Base-by-base conservation (phyloP, 2,888 invertebrate species). In the Drosophila nr. perissopoda region DNA sequence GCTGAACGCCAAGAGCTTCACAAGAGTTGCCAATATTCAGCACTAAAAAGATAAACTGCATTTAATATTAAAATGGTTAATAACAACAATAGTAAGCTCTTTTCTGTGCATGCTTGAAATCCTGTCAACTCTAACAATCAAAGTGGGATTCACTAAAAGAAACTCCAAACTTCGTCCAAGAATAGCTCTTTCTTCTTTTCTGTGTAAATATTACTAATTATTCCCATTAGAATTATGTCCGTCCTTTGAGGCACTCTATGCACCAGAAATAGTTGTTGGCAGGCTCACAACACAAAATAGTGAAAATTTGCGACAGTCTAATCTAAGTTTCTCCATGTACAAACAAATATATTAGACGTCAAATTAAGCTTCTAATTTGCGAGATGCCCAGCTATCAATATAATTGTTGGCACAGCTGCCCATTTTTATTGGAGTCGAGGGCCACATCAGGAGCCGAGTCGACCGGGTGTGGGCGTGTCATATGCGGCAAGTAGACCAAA, bases 361-460 rank as follows among this genome's bases (percentile, higher is more conserved):
- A 57, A 40, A 40, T 40, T 31, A 57, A 57, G 57, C 57, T 57
- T 57, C 29, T 42, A 57, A 57, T 57, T 57, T 57, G 56, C 29
- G 40, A 57, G 56, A 40, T 57, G 56, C n/a, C 40, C 56, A 21
- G 40, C 40, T 40, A 57, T 57, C 57, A 57, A 57, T 57, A 40
- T 57, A 40, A 40, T 42, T 57, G 38, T 57, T 72, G 62, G 69
- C 69, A 60, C 69, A 64, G 76, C 60, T 76, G 78, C 29, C 25
- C n/a, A 29, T 52, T 48, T 48, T 60, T 52, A 33, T 54, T 31
- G 36, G 31, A 66, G 48, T 38, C 45, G 29, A 18, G 5, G 56
- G 58, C 27, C 6, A 16, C 1, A 38, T 33, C 25, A 13, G 13
- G 29, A 16, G 67, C n/a, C 11, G 16, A 7, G 48, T 16, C 40